Evolutionary conservation across 1,140 invertebrate genomes (phyloP), one percentile per base, ranked within the genome.

Genomic region (Caerostris extrusa): DNA sequence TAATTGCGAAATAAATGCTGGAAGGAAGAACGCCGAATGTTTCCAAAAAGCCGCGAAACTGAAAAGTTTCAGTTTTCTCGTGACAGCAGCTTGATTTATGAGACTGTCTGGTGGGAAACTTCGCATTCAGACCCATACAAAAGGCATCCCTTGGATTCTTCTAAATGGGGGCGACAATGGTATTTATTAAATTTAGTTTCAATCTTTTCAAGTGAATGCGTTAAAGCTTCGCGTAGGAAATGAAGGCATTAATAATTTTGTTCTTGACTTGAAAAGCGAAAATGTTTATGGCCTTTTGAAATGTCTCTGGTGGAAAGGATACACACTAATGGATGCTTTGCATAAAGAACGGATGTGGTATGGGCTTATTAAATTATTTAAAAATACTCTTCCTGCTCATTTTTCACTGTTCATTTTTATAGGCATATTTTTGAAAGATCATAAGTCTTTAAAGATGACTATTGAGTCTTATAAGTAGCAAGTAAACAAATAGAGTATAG

Each of bases 71-170:
- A 57, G 19, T 83, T 83, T 58, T 56, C 56, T 56, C 55, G 82
- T 83, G 82, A 83, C 82, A 83, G 82, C 82, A 19, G 8, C 17
- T 19, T 83, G 82, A 83, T 83, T 83, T 77, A 77, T 77, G 34
- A 10, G 71, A 50, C 71, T 14, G 71, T 77, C 71, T 77, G 8
- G 19, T 77, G 71, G 34, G 50, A 34, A 53, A 77, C 12, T 53
- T 77, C 10, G 50, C 34, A 14, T 53, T 77, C 50, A 77, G 19
- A 50, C 10, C 12, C 4, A 19, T 5, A 77, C 71, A 77, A 77
- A n/a, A 77, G 12, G 71, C 69, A 77, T 12, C 71, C 3, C 53
- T 77, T 50, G 10, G 53, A 77, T 77, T 77, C 8, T 77, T 53
- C 53, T 8, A 10, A 3, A 3, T 53, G 71, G 10, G 10, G 2